Conservation (phyloP, 2,113 vertebrate species). For the Nothoprocta perdicaria region DNA sequence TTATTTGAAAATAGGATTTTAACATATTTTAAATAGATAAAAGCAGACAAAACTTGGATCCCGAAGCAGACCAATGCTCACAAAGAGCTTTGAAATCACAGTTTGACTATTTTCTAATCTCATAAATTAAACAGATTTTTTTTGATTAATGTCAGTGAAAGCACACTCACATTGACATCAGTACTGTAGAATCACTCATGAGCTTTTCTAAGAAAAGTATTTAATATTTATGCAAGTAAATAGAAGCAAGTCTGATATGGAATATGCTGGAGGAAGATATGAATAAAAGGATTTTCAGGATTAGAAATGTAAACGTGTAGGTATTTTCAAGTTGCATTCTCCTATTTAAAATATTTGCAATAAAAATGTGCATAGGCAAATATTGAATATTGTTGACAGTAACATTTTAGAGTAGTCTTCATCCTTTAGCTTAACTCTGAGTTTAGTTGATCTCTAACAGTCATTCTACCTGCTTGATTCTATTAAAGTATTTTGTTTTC, state of each 20-base stretch:
- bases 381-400: background rate
- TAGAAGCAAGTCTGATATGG: background rate
- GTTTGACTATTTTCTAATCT: background rate
- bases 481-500: background rate
- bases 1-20: background rate
- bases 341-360: background rate
- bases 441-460: background rate
- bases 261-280: accelerated
- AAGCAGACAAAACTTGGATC: background rate
- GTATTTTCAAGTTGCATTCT: background rate
- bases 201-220: background rate
- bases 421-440: background rate
- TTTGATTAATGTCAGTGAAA: background rate
- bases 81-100: background rate
- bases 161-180: background rate
- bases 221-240: background rate
- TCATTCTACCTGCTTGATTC: background rate
- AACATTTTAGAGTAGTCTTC: background rate
- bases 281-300: background rate
- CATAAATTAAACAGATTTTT: background rate
- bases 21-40: background rate
- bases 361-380: background rate
- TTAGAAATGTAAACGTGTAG: background rate
- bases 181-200: background rate
- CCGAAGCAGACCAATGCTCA: background rate